Evolutionary conservation across 2,888 invertebrate species (phyloP).

Genomic region (Acanthosepion pharaonis): DNA sequence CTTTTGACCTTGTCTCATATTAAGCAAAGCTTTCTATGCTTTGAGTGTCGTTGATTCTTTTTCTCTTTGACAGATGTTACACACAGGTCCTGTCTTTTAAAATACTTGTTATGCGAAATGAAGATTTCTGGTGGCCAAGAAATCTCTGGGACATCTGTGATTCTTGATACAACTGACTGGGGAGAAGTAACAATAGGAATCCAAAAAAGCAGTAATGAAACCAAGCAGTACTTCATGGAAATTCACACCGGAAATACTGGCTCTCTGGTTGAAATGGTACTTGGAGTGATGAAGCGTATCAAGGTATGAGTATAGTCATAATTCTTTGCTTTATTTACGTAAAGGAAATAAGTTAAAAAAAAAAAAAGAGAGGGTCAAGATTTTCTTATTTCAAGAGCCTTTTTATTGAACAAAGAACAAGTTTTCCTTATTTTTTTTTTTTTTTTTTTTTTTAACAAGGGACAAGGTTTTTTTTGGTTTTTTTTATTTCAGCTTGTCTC

Average conservation of each 20-base stretch:
- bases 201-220: neutral
- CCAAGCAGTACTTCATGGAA: neutral
- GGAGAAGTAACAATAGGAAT: neutral
- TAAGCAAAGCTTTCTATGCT: too few relatives aligned
- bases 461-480: too few relatives aligned
- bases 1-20: too few relatives aligned
- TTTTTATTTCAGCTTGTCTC: too few relatives aligned
- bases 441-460: too few relatives aligned
- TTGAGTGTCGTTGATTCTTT: neutral
- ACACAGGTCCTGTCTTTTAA: neutral
- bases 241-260: neutral
- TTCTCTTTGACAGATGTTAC: neutral
- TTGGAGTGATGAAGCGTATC: neutral
- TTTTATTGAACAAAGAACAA: too few relatives aligned
- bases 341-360: too few relatives aligned
- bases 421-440: too few relatives aligned
- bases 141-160: neutral
- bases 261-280: neutral
- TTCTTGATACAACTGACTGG: neutral
- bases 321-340: too few relatives aligned
- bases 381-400: too few relatives aligned
- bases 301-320: neutral
- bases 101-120: neutral
- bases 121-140: neutral
- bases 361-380: too few relatives aligned